Conservation (phyloP, 2,113 vertebrate species). For the Carettochelys insculpta region DNA sequence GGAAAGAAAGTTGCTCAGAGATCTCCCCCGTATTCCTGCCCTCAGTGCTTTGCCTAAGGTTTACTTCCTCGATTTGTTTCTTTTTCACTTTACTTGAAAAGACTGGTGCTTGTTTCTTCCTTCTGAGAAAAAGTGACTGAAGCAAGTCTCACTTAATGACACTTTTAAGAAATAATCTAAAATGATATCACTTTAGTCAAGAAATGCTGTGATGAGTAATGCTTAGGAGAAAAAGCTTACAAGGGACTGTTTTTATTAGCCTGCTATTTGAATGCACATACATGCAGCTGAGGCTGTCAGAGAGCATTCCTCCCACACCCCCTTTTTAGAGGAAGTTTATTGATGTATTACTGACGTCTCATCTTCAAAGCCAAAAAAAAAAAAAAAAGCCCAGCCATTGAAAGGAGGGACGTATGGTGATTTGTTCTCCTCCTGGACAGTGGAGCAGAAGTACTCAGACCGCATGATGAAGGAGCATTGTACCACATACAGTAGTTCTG, state of each 20-base stretch:
- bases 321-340: conserved; percentile 71
- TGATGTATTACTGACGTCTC: conserved; percentile 65
- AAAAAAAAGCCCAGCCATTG: background rate
- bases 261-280: background rate
- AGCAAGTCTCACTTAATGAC: background rate
- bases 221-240: background rate
- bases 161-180: background rate
- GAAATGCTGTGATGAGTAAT: conserved; percentile 30
- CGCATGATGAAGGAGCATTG: conserved; percentile 83
- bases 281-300: conserved; percentile 62
- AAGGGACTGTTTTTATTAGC: background rate
- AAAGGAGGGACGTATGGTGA: conserved; percentile 53
- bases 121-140: background rate
- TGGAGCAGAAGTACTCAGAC: conserved; percentile 55
- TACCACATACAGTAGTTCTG: conserved; percentile 68
- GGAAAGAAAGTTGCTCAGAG: background rate
- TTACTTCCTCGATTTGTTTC: background rate
- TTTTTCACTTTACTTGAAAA: background rate
- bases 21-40: background rate
- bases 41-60: background rate
- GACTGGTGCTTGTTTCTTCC: background rate
- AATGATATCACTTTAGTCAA: background rate
- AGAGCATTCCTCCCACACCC: conserved; percentile 37
- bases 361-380: conserved; percentile 23
- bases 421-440: conserved; percentile 54